Percentiles rank a stretch among this genome's conserved stretches.
Evolutionary conservation across 2,888 invertebrate species (phyloP).

Genomic region (Cyrtodaria siliqua): DNA sequence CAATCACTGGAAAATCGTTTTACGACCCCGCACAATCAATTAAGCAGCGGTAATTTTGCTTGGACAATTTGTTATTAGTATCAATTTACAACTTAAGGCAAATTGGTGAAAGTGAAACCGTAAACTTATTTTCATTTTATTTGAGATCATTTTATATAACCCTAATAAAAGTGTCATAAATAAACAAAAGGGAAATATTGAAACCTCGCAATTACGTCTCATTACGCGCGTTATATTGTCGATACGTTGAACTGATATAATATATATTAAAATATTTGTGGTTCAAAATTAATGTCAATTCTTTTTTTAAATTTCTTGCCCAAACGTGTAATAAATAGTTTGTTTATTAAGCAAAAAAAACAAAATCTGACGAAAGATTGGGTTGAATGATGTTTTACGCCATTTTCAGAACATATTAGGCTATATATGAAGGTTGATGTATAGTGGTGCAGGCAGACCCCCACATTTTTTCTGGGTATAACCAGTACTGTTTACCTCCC

Average conservation of each 20-base stretch:
- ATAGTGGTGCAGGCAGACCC: no score
- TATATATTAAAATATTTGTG: slow-evolving; percentile 21
- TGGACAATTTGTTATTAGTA: slow-evolving; percentile 53
- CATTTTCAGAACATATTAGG: no score
- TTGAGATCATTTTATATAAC: slow-evolving; percentile 58
- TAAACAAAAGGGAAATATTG: slow-evolving; percentile 40
- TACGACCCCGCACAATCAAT: slow-evolving; percentile 43
- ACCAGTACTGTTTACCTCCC: no score
- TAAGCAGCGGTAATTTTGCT: slow-evolving; percentile 41
- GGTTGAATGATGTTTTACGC: no score
- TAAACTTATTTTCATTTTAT: slow-evolving; percentile 40
- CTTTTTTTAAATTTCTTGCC: neutral
- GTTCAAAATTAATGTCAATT: slow-evolving; percentile 1
- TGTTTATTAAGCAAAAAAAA: neutral
- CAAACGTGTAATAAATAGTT: neutral
- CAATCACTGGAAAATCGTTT: slow-evolving; percentile 48
- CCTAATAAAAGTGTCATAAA: slow-evolving; percentile 62
- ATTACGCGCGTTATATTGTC: slow-evolving; percentile 33
- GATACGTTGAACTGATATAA: slow-evolving; percentile 36
- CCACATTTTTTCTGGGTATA: no score
- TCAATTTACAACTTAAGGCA: slow-evolving; percentile 52
- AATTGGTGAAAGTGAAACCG: slow-evolving; percentile 47
- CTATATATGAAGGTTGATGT: no score
- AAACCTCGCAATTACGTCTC: slow-evolving; percentile 31
- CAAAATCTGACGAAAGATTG: no score